These are phyloP conservation scores for Doris montereyensis DNA, from an alignment of 2,888 invertebrate species.

Conservation along the genomic window DNA sequence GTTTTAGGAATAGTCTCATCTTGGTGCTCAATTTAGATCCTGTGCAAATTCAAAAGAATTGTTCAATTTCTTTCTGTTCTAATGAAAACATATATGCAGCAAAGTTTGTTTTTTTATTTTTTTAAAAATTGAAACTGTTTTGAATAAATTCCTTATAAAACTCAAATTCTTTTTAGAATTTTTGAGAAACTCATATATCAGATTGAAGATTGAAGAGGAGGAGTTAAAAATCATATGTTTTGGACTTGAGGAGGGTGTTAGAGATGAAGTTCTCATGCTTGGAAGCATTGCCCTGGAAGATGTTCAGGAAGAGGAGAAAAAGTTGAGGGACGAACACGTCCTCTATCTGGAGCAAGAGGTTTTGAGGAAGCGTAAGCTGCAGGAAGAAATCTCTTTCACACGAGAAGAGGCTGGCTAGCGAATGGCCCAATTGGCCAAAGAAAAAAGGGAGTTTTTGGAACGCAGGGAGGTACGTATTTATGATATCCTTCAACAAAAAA, in stretches of 20 bases:
- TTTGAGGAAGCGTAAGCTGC: constrained; percentile 49
- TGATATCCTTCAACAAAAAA: no score
- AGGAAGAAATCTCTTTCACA: constrained; percentile 55
- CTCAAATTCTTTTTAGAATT: no score
- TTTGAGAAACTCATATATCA: no score
- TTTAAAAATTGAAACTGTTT: no score
- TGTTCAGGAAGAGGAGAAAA: constrained; percentile 68
- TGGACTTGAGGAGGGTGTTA: constrained; percentile 63
- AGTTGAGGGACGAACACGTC: constrained; percentile 69
- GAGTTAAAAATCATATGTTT: constrained; percentile 63
- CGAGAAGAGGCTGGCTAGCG: constrained; percentile 66
- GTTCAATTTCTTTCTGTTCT: no score
- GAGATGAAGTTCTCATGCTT: constrained; percentile 68
- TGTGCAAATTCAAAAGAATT: no score
- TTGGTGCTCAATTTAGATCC: no score
- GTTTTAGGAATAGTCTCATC: no score
- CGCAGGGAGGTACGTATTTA: constrained; percentile 57
- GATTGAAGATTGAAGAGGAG: constrained; percentile 64
- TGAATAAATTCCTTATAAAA: no score
- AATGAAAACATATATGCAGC: no score
- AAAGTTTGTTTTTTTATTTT: no score
- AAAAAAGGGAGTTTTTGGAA: constrained; percentile 57
- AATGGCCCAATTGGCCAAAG: constrained; percentile 60
- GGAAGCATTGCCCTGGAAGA: constrained; percentile 68
- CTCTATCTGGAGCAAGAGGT: constrained; percentile 66